Percentiles rank a stretch among this genome's conserved stretches.
Conservation (phyloP, 2,113 vertebrate species). For the Oceanites oceanicus region DNA sequence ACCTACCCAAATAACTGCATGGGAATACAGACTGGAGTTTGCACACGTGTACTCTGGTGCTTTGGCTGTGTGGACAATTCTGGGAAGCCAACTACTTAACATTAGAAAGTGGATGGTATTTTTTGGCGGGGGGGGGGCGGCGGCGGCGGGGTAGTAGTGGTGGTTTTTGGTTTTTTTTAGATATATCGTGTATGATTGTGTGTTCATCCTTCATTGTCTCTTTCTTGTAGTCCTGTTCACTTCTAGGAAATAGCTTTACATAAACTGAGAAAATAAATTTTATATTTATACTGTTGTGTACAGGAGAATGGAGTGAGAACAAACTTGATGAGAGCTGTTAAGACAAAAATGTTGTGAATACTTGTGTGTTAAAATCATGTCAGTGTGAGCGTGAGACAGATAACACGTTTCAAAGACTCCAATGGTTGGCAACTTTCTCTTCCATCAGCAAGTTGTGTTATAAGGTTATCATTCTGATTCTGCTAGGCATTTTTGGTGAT, state of each 20-base stretch:
- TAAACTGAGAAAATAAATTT: neutral
- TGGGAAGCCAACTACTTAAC: neutral
- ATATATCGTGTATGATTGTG: neutral
- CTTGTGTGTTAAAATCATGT: neutral
- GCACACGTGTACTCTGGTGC: too few species aligned
- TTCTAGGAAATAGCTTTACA: neutral
- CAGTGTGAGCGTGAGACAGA: neutral
- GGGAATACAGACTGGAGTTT: neutral
- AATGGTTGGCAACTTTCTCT: neutral
- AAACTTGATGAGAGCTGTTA: neutral
- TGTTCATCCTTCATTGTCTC: neutral
- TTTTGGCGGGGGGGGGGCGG: neutral
- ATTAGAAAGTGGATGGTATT: neutral
- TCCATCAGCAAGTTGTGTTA: neutral
- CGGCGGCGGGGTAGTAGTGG: too few species aligned
- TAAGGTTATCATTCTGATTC: neutral
- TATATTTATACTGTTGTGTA: neutral
- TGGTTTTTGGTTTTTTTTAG: neutral
- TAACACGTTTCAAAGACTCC: neutral
- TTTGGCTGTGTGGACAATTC: neutral
- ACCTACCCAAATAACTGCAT: neutral
- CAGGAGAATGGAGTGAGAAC: neutral
- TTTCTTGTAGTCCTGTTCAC: neutral
- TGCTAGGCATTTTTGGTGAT: neutral
- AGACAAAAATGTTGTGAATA: neutral